These are phyloP conservation scores for Drosophila lacteicornis DNA, from an alignment of 1,140 invertebrate genomes.

Conservation along the genomic window DNA sequence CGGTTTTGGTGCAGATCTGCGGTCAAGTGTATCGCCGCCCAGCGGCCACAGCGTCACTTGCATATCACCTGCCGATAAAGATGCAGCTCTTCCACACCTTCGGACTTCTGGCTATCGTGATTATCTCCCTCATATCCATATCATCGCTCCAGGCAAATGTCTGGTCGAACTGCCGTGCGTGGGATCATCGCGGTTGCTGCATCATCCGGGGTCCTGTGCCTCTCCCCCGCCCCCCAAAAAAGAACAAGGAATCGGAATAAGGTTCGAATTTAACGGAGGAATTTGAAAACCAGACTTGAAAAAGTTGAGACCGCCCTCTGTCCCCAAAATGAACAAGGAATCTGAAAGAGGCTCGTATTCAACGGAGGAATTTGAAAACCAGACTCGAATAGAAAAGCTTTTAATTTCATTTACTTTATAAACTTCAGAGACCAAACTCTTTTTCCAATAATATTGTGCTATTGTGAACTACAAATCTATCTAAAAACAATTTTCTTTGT, in stretches of 20 bases:
- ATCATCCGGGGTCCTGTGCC: no score
- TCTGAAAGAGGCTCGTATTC: no score
- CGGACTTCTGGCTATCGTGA: conserved; percentile 1
- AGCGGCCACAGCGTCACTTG: conserved; percentile 8
- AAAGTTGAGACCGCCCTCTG: no score
- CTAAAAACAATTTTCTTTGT: no score
- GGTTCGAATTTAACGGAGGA: not conserved
- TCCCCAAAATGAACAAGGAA: no score
- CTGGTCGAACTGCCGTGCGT: conserved; percentile 9
- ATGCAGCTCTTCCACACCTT: conserved; percentile 31
- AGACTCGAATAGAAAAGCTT: not conserved
- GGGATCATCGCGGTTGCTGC: conserved; percentile 34
- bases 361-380: no score
- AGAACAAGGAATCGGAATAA: not conserved
- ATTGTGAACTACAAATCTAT: no score
- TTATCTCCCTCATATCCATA: not conserved
- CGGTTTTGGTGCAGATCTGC: conserved; percentile 19
- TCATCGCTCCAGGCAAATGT: not conserved
- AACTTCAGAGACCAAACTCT: no score
- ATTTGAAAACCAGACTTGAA: not conserved
- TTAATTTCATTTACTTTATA: no score
- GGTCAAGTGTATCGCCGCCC: not conserved
- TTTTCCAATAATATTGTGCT: no score
- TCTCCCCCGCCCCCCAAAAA: no score
- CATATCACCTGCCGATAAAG: not conserved